phyloP scores from a whole-genome alignment of 2,797 vertebrate genomes.

The Hippoglossus hippoglossus region DNA sequence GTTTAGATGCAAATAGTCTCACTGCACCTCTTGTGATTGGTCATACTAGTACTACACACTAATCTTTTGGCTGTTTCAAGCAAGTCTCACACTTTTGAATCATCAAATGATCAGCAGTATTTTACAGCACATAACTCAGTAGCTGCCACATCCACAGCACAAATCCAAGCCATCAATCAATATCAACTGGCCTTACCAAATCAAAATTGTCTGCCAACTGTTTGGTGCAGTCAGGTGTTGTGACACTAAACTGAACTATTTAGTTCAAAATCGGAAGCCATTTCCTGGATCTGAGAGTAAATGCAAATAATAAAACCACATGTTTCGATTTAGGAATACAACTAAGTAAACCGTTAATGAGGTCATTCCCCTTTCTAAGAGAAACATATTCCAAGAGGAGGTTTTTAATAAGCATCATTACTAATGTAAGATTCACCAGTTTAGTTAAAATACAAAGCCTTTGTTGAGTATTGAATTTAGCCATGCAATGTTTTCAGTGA shows the following conservation, averaged over 20 bases:
- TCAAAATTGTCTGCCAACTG: background rate
- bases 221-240: background rate
- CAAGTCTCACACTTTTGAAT: too few relatives aligned
- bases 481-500: background rate
- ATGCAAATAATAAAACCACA: conserved; percentile 2
- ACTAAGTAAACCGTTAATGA: background rate
- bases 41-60: too few relatives aligned
- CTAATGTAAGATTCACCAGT: background rate
- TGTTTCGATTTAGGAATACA: too few relatives aligned
- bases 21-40: too few relatives aligned
- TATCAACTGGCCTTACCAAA: background rate
- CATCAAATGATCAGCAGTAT: background rate
- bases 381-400: background rate
- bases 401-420: background rate
- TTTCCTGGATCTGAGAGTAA: background rate
- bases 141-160: background rate
- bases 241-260: background rate
- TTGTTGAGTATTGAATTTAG: background rate
- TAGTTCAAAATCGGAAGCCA: background rate
- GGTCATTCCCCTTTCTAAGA: background rate
- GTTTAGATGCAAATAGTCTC: too few relatives aligned
- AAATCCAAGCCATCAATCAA: background rate
- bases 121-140: background rate
- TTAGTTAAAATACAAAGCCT: background rate
- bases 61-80: too few relatives aligned